Conservation (phyloP, 92 coral and sea anemone species). For the Chrysogorgia sp. region DNA sequence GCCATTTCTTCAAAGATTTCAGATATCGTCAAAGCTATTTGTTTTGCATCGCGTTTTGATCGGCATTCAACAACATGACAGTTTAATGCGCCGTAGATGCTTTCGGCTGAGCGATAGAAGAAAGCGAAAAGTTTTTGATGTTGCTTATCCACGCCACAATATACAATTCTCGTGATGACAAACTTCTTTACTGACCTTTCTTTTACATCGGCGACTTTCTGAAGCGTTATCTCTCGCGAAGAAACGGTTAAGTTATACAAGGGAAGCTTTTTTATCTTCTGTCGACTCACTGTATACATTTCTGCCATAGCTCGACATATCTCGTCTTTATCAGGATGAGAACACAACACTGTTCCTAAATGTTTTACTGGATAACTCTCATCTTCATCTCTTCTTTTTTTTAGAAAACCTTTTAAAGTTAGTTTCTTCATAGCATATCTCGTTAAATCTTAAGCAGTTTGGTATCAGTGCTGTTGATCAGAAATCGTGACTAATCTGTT, state of each 20-base stretch:
- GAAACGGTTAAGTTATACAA: conserved; percentile 46
- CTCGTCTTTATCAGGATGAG: conserved; percentile 78
- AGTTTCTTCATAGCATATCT: conserved; percentile 20
- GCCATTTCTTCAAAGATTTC: conserved; percentile 28
- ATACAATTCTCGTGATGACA: conserved; percentile 65
- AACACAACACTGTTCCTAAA: conserved; percentile 75
- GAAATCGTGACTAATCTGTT: not conserved
- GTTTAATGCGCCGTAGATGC: conserved; percentile 41
- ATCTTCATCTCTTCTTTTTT: not conserved
- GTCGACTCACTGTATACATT: conserved; percentile 60
- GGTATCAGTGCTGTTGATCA: not conserved
- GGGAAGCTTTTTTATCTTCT: conserved; percentile 32
- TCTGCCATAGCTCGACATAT: conserved; percentile 86
- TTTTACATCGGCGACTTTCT: conserved; percentile 24
- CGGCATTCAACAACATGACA: conserved; percentile 52
- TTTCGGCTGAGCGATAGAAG: conserved; percentile 20
- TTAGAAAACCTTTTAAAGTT: conserved; percentile 13
- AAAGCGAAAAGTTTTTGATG: conserved; percentile 71
- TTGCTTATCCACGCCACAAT: conserved; percentile 82
- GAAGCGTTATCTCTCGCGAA: conserved; percentile 55
- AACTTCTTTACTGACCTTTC: conserved; percentile 45
- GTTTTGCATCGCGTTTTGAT: conserved; percentile 45
- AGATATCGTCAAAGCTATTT: conserved; percentile 35
- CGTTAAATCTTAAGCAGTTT: not conserved
- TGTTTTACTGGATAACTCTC: conserved; percentile 46